These are phyloP conservation scores for Allygus modestus DNA, from an alignment of 2,888 invertebrate genomes.

Conservation along the genomic window DNA sequence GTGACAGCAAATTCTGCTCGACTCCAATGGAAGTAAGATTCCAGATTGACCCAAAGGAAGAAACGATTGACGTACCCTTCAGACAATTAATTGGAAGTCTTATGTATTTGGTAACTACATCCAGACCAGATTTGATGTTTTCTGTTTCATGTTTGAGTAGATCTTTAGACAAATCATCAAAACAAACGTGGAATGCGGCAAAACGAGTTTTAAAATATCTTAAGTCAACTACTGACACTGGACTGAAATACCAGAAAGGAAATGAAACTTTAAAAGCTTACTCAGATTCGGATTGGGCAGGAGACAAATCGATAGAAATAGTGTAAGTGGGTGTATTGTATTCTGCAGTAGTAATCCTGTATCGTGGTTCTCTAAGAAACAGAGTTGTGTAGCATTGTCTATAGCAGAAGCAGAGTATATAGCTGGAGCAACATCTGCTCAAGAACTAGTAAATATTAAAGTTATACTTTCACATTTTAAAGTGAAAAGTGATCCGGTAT, in stretches of 20 bases:
- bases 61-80: conserved; percentile 49
- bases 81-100: conserved; percentile 42
- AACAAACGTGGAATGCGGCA: too few relatives aligned
- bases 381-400: conserved; percentile 49
- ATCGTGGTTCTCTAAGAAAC: conserved; percentile 61
- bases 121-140: conserved; percentile 61
- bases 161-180: conserved; percentile 30
- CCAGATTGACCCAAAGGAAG: conserved; percentile 6
- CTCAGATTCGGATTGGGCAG: conserved; percentile 55
- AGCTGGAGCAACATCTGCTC: conserved; percentile 5
- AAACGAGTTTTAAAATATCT: too few relatives aligned
- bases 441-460: not conserved
- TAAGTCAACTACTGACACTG: conserved; percentile 50
- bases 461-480: conserved; percentile 13
- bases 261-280: conserved; percentile 21
- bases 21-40: conserved; percentile 64
- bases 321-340: conserved; percentile 57
- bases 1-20: conserved; percentile 3
- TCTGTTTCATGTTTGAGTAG: too few relatives aligned
- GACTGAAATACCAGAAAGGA: conserved; percentile 39
- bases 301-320: conserved; percentile 56
- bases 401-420: conserved; percentile 63
- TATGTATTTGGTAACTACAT: conserved; percentile 57
- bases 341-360: conserved; percentile 57
- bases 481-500: not conserved